Conservation (phyloP, 2,888 invertebrate genomes). For the Dasysyrphus tricinctus region DNA sequence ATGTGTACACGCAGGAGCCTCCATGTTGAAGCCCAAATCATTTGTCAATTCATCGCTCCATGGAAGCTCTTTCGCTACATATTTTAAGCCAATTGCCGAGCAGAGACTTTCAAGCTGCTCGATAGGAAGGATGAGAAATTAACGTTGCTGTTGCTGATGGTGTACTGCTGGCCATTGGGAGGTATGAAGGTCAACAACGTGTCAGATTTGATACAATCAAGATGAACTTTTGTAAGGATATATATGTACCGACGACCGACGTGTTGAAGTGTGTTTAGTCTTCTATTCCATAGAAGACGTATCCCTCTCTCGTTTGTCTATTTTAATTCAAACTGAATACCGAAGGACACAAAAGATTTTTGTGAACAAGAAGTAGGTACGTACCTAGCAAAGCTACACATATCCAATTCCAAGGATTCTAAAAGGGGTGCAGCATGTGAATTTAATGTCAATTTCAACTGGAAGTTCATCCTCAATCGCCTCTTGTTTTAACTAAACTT, state of each 20-base stretch:
- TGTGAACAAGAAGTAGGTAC: not conserved
- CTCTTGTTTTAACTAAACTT: not conserved
- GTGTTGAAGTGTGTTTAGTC: conserved; percentile 16
- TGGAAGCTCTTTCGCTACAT: conserved; percentile 45
- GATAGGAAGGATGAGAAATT: conserved; percentile 29
- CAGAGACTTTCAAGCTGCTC: conserved; percentile 4
- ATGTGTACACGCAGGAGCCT: not conserved
- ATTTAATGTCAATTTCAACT: conserved; percentile 31
- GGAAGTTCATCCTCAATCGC: conserved; percentile 23
- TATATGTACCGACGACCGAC: not conserved
- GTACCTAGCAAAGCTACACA: not conserved
- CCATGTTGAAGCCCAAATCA: conserved; percentile 56
- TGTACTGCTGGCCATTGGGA: conserved; percentile 5
- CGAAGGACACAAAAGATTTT: conserved; percentile 4
- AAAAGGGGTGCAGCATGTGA: not conserved
- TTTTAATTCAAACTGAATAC: not conserved
- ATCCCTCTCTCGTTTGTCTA: not conserved
- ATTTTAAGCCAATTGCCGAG: conserved; percentile 42
- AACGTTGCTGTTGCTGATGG: conserved; percentile 16
- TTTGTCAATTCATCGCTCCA: conserved; percentile 59
- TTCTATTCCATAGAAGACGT: not conserved
- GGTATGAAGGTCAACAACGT: conserved; percentile 47
- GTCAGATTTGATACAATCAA: conserved; percentile 38
- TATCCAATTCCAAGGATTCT: conserved; percentile 6
- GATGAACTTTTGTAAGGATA: conserved; percentile 17